These are phyloP conservation scores for Muntiacus reevesi DNA, from an alignment of 2,113 vertebrate species.

Conservation along the genomic window DNA sequence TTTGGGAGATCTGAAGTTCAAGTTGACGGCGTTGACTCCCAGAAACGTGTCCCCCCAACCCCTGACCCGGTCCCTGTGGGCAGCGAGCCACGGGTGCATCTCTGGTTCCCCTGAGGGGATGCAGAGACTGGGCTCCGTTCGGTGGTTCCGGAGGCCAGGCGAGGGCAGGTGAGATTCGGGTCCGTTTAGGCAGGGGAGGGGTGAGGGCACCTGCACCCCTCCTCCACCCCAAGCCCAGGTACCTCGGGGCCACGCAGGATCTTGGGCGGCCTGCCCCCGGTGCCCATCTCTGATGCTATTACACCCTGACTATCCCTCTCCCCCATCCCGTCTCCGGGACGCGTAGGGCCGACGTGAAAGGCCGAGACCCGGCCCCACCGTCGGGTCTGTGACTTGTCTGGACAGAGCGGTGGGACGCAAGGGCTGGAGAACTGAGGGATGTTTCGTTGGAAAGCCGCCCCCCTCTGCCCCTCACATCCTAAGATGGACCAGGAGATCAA, in stretches of 20 bases:
- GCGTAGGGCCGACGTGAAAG: not conserved
- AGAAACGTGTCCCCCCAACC: not conserved
- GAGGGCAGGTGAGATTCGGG: not conserved
- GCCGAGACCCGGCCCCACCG: not conserved
- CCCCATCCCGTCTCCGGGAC: not conserved
- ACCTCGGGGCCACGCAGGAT: not conserved
- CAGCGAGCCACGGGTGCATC: not conserved
- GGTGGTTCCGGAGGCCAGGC: not conserved
- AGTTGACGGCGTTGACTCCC: conserved; percentile 74
- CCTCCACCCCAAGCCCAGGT: not conserved
- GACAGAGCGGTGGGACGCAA: not conserved
- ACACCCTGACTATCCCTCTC: not conserved
- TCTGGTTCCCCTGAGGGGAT: not conserved
- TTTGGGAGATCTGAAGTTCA: conserved; percentile 83
- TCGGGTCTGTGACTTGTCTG: not conserved
- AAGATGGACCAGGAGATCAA: not conserved
- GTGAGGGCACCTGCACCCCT: rapidly evolving
- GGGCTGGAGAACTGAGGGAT: not conserved
- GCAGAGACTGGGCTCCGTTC: not conserved
- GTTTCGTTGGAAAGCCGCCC: not conserved
- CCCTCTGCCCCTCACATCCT: not conserved
- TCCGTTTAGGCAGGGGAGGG: not conserved
- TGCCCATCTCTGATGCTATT: not conserved
- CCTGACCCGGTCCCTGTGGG: not conserved
- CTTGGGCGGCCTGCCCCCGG: not conserved